Percentiles rank a stretch among this genome's conserved stretches.
phyloP scores from a whole-genome alignment of 2,888 invertebrate genomes.

The Chrysolina haemoptera region DNA sequence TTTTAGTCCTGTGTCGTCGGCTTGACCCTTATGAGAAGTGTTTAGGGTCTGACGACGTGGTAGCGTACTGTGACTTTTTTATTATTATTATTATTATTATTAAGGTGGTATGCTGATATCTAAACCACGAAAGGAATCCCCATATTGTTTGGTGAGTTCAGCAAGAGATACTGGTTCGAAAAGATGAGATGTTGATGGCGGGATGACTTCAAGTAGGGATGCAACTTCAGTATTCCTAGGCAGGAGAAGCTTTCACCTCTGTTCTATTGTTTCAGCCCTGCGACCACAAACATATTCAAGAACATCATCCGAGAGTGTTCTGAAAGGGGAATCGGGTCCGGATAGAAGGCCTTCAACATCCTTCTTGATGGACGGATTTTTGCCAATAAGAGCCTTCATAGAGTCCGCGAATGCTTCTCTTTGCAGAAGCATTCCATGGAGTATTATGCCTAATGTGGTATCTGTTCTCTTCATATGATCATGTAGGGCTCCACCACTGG shows the following conservation, averaged over 20 bases:
- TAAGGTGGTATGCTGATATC: neutral
- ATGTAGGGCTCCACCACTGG: neutral
- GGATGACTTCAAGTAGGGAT: constrained; percentile 26
- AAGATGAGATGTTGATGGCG: constrained; percentile 29
- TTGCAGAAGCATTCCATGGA: neutral
- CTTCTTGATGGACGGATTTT: constrained; percentile 16
- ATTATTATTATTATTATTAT: neutral
- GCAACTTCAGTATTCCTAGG: constrained; percentile 20
- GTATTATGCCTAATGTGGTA: constrained; percentile 1
- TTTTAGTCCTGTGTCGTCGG: constrained; percentile 35
- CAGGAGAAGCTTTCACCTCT: constrained; percentile 22
- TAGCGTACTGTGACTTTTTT: too few relatives aligned
- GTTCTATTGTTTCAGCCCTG: constrained; percentile 34
- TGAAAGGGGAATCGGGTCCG: constrained; percentile 1
- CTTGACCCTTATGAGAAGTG: constrained; percentile 43
- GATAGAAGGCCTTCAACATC: neutral
- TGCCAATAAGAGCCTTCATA: constrained; percentile 3
- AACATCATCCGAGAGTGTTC: constrained; percentile 20
- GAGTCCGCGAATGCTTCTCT: constrained; percentile 1
- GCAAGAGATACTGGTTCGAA: constrained; percentile 25
- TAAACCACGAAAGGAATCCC: constrained; percentile 26
- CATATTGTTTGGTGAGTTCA: constrained; percentile 37
- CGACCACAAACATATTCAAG: constrained; percentile 32
- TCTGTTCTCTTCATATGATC: neutral
- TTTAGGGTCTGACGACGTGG: constrained; percentile 43